Percentiles rank a stretch among this genome's conserved stretches.
Conservation (phyloP, 2,888 invertebrate genomes). For the Cephus pygmeus region DNA sequence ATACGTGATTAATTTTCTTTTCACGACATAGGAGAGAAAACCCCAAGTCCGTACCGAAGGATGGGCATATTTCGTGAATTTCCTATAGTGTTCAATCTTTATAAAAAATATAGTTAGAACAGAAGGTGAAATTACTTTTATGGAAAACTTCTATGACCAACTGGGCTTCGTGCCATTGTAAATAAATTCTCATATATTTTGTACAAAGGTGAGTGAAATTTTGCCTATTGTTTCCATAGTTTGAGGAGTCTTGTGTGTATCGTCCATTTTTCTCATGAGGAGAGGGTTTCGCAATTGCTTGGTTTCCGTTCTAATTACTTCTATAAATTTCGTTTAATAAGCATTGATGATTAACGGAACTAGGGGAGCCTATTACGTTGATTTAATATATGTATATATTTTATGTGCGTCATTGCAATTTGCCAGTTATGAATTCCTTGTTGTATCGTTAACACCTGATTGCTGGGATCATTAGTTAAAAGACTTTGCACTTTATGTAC, state of each 20-base stretch:
- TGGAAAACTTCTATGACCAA: slow-evolving; percentile 10
- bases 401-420: background rate
- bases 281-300: background rate
- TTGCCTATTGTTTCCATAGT: background rate
- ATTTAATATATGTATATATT: background rate
- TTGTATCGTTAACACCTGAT: background rate
- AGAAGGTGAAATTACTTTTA: slow-evolving; percentile 10
- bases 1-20: background rate
- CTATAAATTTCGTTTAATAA: background rate
- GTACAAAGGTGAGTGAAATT: slow-evolving; percentile 14
- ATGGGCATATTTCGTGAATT: slow-evolving; percentile 58
- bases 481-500: background rate
- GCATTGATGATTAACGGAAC: background rate
- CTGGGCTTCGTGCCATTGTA: slow-evolving; percentile 16
- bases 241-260: background rate
- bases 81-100: slow-evolving; percentile 52
- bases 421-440: background rate
- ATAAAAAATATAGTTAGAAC: slow-evolving; percentile 50
- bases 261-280: background rate
- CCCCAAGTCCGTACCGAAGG: slow-evolving; percentile 11
- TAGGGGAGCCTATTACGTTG: background rate
- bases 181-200: slow-evolving; percentile 19
- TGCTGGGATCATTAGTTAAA: background rate
- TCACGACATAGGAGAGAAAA: background rate
- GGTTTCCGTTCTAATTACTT: background rate